Evolutionary conservation across 1,140 invertebrate species (phyloP), one percentile per base, ranked within the genome.

Genomic region (Linepithema humile): DNA sequence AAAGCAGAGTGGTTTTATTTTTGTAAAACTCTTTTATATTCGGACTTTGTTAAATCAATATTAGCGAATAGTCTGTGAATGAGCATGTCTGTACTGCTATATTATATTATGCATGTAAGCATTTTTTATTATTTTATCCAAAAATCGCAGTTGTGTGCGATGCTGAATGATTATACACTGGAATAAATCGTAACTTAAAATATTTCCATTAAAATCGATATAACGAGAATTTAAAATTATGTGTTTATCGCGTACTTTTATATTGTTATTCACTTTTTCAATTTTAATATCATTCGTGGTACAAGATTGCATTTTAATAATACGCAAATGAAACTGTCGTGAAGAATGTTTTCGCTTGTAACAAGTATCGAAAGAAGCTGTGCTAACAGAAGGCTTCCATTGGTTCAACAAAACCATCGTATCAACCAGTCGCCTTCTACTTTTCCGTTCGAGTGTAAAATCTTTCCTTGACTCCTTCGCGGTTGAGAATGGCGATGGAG

Each of bases 381-480:
- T 82, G 82, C 35, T 89, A 88, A 86, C 87, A 88, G 82, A 89
- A 77, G 88, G 75, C 86, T 86, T 86, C 70, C 70, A 74, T 84
- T 80, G 73, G 75, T 88, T 82, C 84, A 69, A 88, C 87, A 85
- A 88, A 74, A 88, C 83, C 73, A 35, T 43, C 72, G 53, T 60
- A 73, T 82, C 40, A 53, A 53, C 35, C 26, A 26, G 48, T 50
- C 78, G 35, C 83, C 70, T 83, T 88, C 74, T 88, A 82, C 72
- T 65, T 74, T n/a, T 75, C 60, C 78, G 65, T 20, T 80, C 84
- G 38, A 89, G 88, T 86, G 82, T 89, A 86, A 89, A 89, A 89
- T 89, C 87, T 89, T 89, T 89, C 64, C 87, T 88, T 77, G 82
- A 84, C 82, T 89, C 87, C 70, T 88, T 89, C 80, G 85, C 82